Evolutionary conservation across 2,113 vertebrate genomes (phyloP), one percentile per base, ranked within the genome.

Genomic region (Brevimyrus niger): DNA sequence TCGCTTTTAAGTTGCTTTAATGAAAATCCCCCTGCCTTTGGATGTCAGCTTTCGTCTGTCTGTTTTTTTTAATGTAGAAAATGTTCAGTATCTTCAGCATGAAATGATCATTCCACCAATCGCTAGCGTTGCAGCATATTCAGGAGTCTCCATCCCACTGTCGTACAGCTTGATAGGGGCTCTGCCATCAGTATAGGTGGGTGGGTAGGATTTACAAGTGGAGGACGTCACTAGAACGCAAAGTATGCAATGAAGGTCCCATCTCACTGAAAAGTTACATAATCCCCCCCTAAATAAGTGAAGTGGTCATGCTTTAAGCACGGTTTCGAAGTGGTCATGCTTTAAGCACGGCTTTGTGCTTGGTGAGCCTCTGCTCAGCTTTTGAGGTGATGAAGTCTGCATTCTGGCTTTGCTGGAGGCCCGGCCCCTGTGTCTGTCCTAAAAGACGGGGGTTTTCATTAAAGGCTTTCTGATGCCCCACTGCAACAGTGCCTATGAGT

Each of bases 401-500:
- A n/a, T 46, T 5, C 80, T 2, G 42, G 15, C 86, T 42, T 9
- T 44, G 3, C 86, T 23, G 31, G 5, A 35, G 31, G 31, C 15
- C 15, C 42, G 15, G 10, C 44, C 10, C 42, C 23, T 47, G 3
- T 88, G 21, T 65, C n/a, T 31, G 42, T 44, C 44, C 19, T 38
- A 6, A 31, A 38, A 83, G 1, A 51, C 51, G 65, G 65, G 69
- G n/a, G 17, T 83, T 53, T 84, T 47, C 9, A 84, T 10, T 19
- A 47, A 84, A 84, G 82, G 3, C 27, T 88, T 73, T 10, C 1
- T 84, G 11, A 21, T 87, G 50, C 50, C 53, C 80, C 11, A 61
- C 76, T 85, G 35, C 69, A 89, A 85, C 42, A 58, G 88, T 89
- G 80, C 88, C 31, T 84, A 23, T 47, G 76, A 61, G 50, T 23